A percentile compares a stretch with the other conserved stretches of the same genome.
These are phyloP conservation scores for Odocoileus virginianus DNA, from an alignment of 2,113 vertebrate species.

Conservation along the genomic window DNA sequence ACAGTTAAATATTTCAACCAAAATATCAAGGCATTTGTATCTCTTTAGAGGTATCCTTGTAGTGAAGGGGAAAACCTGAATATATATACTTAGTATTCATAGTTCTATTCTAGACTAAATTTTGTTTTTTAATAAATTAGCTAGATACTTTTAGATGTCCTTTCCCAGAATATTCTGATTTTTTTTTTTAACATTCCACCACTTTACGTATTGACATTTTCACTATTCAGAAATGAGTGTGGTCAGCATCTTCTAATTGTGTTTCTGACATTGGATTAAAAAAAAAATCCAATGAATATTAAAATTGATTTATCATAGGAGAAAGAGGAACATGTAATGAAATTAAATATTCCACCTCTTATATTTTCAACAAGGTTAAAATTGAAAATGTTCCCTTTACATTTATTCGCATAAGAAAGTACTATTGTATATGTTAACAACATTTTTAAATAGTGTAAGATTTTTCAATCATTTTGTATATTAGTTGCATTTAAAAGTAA, in stretches of 20 bases:
- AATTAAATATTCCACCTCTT: background rate
- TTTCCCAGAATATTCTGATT: background rate
- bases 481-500: background rate
- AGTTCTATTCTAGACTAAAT: background rate
- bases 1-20: background rate
- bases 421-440: background rate
- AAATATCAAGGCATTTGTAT: background rate
- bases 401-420: background rate
- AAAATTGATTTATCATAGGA: background rate
- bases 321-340: background rate
- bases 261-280: background rate
- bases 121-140: background rate
- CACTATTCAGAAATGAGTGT: background rate
- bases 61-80: background rate
- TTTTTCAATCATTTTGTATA: background rate
- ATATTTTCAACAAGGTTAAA: background rate
- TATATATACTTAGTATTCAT: background rate
- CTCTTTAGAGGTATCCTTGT: background rate
- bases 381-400: background rate
- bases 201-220: background rate
- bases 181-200: background rate
- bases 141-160: background rate
- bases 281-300: background rate
- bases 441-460: background rate
- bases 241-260: background rate